phyloP scores from a whole-genome alignment of 2,113 vertebrate genomes.

The Tricholaema leucomelas region DNA sequence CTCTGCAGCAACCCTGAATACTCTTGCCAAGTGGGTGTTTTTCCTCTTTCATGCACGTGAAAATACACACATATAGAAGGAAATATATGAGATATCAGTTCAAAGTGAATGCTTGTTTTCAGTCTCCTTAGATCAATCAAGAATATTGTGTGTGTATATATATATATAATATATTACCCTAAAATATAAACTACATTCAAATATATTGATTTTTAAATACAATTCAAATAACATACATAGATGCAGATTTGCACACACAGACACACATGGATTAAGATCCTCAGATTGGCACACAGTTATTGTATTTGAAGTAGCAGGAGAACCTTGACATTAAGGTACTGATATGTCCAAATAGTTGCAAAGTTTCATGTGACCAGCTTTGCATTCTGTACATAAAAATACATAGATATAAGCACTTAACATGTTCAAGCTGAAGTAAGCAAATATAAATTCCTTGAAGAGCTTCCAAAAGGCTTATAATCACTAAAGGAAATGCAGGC shows the following conservation, averaged over 20 bases:
- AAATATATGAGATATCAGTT: not conserved
- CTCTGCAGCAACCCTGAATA: not conserved
- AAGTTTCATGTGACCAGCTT: not conserved
- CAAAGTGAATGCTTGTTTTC: not conserved
- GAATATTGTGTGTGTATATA: too few species aligned
- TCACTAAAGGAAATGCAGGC: not conserved
- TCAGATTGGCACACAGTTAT: accelerated
- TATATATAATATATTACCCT: not conserved
- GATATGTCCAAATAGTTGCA: not conserved
- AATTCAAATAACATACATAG: not conserved
- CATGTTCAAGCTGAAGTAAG: not conserved
- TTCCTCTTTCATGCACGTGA: not conserved
- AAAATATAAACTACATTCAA: not conserved
- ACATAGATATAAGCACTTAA: not conserved
- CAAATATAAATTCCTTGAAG: not conserved
- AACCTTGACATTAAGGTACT: not conserved
- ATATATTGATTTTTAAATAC: not conserved
- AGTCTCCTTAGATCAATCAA: too few species aligned
- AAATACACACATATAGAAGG: not conserved
- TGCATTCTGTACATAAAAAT: not conserved
- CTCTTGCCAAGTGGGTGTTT: not conserved
- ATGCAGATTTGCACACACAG: not conserved
- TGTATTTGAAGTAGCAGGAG: not conserved
- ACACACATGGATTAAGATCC: not conserved
- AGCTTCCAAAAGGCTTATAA: not conserved